Evolutionary conservation across 2,113 vertebrate genomes (phyloP).

Genomic region (Tragulus kanchil): DNA sequence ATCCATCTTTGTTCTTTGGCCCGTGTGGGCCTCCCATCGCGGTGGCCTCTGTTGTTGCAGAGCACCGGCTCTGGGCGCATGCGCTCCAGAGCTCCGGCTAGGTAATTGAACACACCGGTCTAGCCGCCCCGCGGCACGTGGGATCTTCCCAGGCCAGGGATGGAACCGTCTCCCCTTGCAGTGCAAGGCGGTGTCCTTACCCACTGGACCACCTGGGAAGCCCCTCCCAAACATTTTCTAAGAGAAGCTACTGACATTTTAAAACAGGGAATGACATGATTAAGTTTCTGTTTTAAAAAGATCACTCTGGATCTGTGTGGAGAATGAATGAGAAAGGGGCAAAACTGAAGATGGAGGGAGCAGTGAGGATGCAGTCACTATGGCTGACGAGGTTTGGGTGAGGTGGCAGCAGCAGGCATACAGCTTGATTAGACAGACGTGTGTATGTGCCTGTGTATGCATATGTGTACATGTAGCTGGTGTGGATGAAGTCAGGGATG

Average conservation of each 20-base stretch:
- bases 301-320: neutral
- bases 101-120: too few relatives aligned
- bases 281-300: conserved; percentile 4
- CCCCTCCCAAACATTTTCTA: neutral
- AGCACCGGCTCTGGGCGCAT: too few relatives aligned
- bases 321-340: neutral
- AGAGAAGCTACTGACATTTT: neutral
- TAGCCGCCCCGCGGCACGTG: too few relatives aligned
- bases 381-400: neutral
- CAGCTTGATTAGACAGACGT: neutral
- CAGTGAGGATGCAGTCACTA: neutral
- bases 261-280: neutral
- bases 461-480: rapidly evolving
- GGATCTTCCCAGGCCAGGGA: too few relatives aligned
- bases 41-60: too few relatives aligned
- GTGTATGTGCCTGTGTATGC: neutral
- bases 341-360: neutral
- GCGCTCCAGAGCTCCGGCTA: too few relatives aligned
- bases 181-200: too few relatives aligned
- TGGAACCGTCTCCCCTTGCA: too few relatives aligned
- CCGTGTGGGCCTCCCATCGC: too few relatives aligned
- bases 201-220: too few relatives aligned
- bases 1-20: too few relatives aligned
- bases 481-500: neutral
- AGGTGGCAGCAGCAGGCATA: neutral